Percentiles rank a stretch among this genome's conserved stretches.
Evolutionary conservation across 2,113 vertebrate genomes (phyloP).

Genomic region (Oncorhynchus nerka): DNA sequence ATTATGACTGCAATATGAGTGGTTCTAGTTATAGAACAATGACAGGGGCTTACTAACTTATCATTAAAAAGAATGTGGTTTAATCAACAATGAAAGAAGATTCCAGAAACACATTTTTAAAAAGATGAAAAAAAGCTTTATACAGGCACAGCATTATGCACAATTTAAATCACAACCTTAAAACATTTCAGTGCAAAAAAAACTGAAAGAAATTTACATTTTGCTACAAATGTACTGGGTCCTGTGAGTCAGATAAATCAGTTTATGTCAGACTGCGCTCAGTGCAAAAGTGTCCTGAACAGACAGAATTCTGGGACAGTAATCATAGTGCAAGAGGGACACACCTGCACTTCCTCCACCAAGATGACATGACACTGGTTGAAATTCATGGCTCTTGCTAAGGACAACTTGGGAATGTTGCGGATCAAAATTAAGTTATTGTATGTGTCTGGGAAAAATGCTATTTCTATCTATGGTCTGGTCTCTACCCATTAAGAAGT

Average conservation of each 20-base stretch:
- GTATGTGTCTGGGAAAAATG: neutral
- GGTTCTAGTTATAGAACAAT: neutral
- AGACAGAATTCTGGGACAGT: constrained; percentile 60
- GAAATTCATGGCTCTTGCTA: constrained; percentile 2
- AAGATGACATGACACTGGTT: constrained; percentile 21
- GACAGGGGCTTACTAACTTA: neutral
- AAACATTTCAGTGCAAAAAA: constrained; percentile 90
- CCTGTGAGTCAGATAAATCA: constrained; percentile 68
- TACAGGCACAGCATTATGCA: constrained; percentile 84
- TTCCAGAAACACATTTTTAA: constrained; percentile 22
- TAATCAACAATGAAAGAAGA: neutral
- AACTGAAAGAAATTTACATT: constrained; percentile 51
- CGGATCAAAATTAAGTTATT: too few species aligned
- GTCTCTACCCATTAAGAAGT: neutral
- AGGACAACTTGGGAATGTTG: neutral
- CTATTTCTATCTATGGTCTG: neutral
- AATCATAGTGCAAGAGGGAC: constrained; percentile 15
- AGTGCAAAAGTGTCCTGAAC: constrained; percentile 56
- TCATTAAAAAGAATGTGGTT: neutral
- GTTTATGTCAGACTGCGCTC: constrained; percentile 52
- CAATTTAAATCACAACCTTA: constrained; percentile 75
- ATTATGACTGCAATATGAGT: neutral
- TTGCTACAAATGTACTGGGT: constrained; percentile 93
- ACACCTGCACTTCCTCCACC: neutral
- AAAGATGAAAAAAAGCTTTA: constrained; percentile 61